Conservation (phyloP, 1,140 invertebrate genomes). For the Pteromalus puparum region DNA sequence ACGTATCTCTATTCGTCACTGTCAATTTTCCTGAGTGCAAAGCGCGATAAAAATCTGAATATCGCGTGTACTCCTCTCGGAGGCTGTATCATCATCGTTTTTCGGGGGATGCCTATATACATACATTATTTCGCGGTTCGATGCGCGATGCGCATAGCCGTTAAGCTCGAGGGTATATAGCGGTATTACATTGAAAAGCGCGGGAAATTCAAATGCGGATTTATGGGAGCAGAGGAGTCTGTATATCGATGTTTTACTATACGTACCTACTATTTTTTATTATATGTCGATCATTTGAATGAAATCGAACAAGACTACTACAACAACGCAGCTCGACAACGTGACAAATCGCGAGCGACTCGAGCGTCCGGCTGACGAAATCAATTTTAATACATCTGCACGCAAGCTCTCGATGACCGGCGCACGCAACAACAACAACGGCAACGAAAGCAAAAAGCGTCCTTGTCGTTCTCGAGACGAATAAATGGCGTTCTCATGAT, state of each 20-base stretch:
- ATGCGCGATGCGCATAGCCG: background rate
- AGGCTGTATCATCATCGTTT: slow-evolving; percentile 21
- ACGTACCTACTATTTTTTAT: no score
- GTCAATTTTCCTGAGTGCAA: slow-evolving; percentile 44
- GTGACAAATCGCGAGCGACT: background rate
- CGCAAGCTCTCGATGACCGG: background rate
- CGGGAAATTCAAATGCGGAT: background rate
- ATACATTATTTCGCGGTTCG: slow-evolving; percentile 16
- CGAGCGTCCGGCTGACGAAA: background rate
- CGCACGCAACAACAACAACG: background rate
- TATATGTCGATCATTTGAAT: no score
- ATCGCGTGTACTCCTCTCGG: background rate
- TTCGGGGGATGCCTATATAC: background rate
- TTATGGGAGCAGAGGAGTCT: background rate
- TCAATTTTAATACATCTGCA: background rate
- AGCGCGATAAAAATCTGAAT: slow-evolving; percentile 45
- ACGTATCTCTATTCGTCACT: slow-evolving; percentile 29
- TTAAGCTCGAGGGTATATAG: background rate
- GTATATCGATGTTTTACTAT: background rate
- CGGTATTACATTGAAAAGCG: background rate
- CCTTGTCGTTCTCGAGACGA: background rate
- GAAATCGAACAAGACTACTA: no score
- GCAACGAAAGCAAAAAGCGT: background rate
- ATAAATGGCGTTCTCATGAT: background rate
- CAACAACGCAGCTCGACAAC: no score